Conservation (phyloP, 2,113 vertebrate genomes). For the Microcebus murinus region DNA sequence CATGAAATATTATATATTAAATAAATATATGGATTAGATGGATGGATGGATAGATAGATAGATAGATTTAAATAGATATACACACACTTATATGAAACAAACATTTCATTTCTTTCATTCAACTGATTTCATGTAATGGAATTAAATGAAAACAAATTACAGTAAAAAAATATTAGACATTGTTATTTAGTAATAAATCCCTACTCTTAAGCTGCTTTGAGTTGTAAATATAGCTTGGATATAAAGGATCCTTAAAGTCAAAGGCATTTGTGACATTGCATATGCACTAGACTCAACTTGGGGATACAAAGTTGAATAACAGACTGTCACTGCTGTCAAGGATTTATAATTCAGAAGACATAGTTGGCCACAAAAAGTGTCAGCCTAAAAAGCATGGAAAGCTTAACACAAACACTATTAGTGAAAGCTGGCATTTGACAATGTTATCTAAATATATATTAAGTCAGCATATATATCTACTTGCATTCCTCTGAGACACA, state of each 20-base stretch:
- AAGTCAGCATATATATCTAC: background rate
- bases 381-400: background rate
- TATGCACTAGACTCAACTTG: background rate
- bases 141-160: background rate
- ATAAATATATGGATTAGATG: background rate
- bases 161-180: background rate
- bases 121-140: background rate
- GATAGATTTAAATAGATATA: background rate
- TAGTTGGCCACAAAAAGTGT: background rate
- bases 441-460: background rate
- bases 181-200: background rate
- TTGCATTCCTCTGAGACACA: background rate
- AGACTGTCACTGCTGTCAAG: background rate
- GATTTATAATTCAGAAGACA: constrained; percentile 9
- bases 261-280: background rate
- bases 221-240: background rate
- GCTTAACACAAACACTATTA: background rate
- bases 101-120: background rate
- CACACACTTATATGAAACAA: background rate
- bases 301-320: background rate
- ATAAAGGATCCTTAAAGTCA: background rate
- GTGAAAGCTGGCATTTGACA: background rate
- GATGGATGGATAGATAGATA: too few relatives aligned
- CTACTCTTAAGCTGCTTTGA: background rate
- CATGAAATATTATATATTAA: background rate